Conservation (phyloP, 2,888 invertebrate species). For the Erebia ligea region DNA sequence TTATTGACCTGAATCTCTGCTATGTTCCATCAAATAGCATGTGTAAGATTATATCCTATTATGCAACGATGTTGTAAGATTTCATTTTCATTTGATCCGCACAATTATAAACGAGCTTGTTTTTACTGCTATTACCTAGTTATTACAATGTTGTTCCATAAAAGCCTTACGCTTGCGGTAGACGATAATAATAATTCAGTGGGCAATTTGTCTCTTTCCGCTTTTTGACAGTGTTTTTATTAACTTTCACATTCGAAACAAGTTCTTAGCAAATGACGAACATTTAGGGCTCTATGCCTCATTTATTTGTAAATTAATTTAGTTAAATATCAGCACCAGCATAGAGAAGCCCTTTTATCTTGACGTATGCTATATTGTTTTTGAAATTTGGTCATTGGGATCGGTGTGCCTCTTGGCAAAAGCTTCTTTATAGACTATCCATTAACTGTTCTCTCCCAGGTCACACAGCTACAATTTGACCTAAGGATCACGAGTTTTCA, state of each 20-base stretch:
- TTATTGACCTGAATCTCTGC: constrained; percentile 29
- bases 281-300: no score
- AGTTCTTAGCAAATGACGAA: no score
- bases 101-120: constrained; percentile 36
- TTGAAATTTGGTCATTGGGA: no score
- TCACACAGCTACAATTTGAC: no score
- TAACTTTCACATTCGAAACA: constrained; percentile 36
- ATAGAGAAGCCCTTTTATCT: no score
- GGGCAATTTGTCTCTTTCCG: constrained; percentile 34
- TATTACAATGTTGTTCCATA: constrained; percentile 31
- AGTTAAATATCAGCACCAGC: no score
- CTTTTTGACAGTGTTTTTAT: constrained; percentile 27
- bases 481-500: no score
- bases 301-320: no score
- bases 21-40: constrained; percentile 27
- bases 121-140: constrained; percentile 29
- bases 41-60: constrained; percentile 38
- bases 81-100: constrained; percentile 41
- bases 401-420: no score
- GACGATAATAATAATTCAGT: constrained; percentile 52
- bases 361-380: no score
- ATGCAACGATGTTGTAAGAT: constrained; percentile 37
- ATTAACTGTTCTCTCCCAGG: no score
- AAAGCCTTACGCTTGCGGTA: constrained; percentile 49
- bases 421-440: no score